Percentiles rank a stretch among this genome's conserved stretches.
Evolutionary conservation across 2,113 vertebrate genomes (phyloP).

Genomic region (Coptodon bakossiorum): DNA sequence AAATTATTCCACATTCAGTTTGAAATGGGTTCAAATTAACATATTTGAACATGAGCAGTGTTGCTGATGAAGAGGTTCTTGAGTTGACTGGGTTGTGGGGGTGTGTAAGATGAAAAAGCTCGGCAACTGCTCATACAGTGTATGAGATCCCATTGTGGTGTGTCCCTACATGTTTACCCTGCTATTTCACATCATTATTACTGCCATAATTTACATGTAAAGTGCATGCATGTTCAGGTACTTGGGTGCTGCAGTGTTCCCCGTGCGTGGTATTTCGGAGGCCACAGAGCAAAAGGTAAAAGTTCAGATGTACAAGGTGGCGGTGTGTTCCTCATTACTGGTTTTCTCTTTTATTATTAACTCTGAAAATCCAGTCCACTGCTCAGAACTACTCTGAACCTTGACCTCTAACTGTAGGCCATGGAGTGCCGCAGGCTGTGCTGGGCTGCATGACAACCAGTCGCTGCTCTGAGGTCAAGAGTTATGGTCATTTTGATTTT

Average conservation of each 20-base stretch:
- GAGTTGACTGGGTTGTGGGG: background rate
- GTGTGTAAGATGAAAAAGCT: background rate
- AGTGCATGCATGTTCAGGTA: background rate
- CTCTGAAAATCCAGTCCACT: background rate
- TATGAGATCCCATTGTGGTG: background rate
- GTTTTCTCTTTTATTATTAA: slow-evolving; percentile 39
- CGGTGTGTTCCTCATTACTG: slow-evolving; percentile 24
- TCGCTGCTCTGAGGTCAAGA: slow-evolving; percentile 26
- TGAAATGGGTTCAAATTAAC: background rate
- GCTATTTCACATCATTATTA: too few species aligned
- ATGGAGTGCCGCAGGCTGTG: slow-evolving; percentile 11
- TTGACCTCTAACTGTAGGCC: slow-evolving; percentile 31
- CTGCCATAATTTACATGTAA: background rate
- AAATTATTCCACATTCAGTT: background rate
- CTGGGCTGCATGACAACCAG: slow-evolving; percentile 27
- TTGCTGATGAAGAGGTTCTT: background rate
- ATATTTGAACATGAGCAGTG: background rate
- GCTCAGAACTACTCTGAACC: slow-evolving; percentile 35
- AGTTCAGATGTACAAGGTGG: slow-evolving; percentile 19
- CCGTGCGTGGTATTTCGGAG: slow-evolving; percentile 4
- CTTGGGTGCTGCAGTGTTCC: background rate
- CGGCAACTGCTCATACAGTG: background rate
- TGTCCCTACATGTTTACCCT: too few species aligned
- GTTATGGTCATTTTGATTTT: slow-evolving; percentile 18
- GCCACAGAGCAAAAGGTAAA: background rate